These are phyloP conservation scores for Poecilia gillii DNA, from an alignment of 2,797 vertebrate species.

Conservation along the genomic window DNA sequence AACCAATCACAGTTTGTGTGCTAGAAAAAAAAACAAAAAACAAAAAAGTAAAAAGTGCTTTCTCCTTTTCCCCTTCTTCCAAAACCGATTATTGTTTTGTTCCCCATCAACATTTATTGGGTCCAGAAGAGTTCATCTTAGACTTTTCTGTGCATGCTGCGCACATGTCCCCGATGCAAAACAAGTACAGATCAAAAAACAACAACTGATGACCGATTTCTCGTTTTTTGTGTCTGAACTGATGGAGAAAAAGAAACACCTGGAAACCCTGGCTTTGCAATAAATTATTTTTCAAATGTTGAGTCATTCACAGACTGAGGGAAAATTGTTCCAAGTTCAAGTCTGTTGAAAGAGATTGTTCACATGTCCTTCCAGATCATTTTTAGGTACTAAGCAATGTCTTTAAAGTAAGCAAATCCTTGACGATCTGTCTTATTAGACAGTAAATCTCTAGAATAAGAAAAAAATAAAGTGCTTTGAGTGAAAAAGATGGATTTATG, in stretches of 20 bases:
- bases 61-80: conserved; percentile 30
- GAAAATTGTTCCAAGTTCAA: conserved; percentile 33
- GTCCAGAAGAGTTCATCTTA: conserved; percentile 34
- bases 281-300: conserved; percentile 19
- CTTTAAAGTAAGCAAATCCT: conserved; percentile 10
- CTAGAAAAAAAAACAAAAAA: conserved; percentile 9
- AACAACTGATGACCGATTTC: conserved; percentile 37
- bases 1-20: conserved; percentile 64
- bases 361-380: conserved; percentile 18
- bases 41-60: conserved; percentile 23
- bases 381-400: conserved; percentile 6
- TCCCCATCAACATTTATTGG: conserved; percentile 54
- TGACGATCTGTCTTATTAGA: background rate
- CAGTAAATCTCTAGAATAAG: conserved; percentile 17
- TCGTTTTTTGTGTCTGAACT: conserved; percentile 39
- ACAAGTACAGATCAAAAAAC: conserved; percentile 49
- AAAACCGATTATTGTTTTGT: conserved; percentile 51
- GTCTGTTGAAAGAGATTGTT: conserved; percentile 6
- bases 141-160: conserved; percentile 40
- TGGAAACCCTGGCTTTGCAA: conserved; percentile 35
- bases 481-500: conserved; percentile 8
- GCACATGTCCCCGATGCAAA: conserved; percentile 41
- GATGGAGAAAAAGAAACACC: conserved; percentile 22
- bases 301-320: background rate
- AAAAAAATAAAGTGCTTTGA: conserved; percentile 39